Conservation (phyloP, 2,888 invertebrate genomes). For the Leptinotarsa juncta region DNA sequence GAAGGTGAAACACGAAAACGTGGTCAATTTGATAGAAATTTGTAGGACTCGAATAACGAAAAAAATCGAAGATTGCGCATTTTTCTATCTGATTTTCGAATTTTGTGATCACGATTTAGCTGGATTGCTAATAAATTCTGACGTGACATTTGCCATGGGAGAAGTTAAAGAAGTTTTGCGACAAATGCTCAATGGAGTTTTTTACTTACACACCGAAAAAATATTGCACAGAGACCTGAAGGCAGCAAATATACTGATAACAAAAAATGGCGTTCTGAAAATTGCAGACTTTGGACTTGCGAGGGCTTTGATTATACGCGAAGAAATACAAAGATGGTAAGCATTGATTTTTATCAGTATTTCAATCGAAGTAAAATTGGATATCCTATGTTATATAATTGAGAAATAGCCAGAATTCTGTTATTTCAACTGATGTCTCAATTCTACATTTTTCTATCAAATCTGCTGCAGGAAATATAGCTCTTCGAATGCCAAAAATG, state of each 20-base stretch:
- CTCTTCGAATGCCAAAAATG: no score
- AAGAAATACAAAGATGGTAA: conserved; percentile 80
- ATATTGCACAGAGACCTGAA: conserved; percentile 98
- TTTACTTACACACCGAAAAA: conserved; percentile 97
- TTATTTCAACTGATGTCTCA: no score
- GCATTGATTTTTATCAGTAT: background rate
- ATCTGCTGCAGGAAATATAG: no score
- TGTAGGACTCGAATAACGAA: conserved; percentile 88
- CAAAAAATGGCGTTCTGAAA: conserved; percentile 93
- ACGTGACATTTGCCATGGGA: conserved; percentile 95
- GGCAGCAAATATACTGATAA: conserved; percentile 97
- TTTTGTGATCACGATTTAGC: conserved; percentile 99
- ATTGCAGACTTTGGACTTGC: conserved; percentile 98
- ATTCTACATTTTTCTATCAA: no score
- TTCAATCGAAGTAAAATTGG: no score
- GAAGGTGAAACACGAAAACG: conserved; percentile 94
- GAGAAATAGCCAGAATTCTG: no score
- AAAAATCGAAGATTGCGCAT: conserved; percentile 82
- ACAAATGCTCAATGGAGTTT: conserved; percentile 87
- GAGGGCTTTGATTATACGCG: conserved; percentile 90
- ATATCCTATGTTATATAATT: no score
- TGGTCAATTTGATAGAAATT: conserved; percentile 96
- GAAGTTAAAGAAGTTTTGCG: conserved; percentile 97
- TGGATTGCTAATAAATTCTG: conserved; percentile 92
- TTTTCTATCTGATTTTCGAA: conserved; percentile 96